These are phyloP conservation scores for Psittacula derbiana DNA, from an alignment of 2,797 vertebrate species.

Conservation along the genomic window DNA sequence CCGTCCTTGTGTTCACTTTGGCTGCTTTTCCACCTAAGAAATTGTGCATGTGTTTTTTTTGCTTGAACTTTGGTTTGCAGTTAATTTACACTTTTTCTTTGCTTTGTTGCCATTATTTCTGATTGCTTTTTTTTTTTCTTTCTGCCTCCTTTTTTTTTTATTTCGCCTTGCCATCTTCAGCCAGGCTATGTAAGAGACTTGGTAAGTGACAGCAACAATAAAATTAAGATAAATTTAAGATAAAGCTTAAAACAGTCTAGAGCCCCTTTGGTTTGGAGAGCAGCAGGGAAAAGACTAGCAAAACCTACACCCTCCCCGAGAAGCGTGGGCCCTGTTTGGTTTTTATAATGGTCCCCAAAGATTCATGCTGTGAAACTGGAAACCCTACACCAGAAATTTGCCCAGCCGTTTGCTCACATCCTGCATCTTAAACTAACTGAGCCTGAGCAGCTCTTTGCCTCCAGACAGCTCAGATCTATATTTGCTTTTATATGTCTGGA, in stretches of 20 bases:
- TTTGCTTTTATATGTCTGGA: not conserved
- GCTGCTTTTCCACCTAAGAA: conserved; percentile 63
- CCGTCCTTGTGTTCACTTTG: conserved; percentile 45
- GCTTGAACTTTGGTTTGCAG: conserved; percentile 73
- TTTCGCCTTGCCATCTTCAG: conserved; percentile 86
- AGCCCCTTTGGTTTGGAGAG: not conserved
- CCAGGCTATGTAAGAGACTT: conserved; percentile 98
- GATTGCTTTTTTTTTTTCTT: conserved; percentile 79
- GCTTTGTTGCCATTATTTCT: conserved; percentile 82
- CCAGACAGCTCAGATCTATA: not conserved
- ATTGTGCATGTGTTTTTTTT: conserved; percentile 58
- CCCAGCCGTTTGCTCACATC: not conserved
- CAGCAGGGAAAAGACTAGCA: not conserved
- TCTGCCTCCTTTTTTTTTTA: conserved; percentile 77
- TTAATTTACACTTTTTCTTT: conserved; percentile 71
- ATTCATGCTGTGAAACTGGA: not conserved
- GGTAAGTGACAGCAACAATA: conserved; percentile 87
- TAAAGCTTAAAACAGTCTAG: not conserved
- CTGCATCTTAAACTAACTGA: not conserved
- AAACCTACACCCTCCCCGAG: not conserved
- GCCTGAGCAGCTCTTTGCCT: not conserved
- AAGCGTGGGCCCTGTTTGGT: not conserved
- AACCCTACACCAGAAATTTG: conserved; percentile 7
- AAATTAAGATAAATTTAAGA: conserved; percentile 24
- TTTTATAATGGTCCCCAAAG: not conserved